phyloP scores from a whole-genome alignment of 2,113 vertebrate species.

The Felis chaus region DNA sequence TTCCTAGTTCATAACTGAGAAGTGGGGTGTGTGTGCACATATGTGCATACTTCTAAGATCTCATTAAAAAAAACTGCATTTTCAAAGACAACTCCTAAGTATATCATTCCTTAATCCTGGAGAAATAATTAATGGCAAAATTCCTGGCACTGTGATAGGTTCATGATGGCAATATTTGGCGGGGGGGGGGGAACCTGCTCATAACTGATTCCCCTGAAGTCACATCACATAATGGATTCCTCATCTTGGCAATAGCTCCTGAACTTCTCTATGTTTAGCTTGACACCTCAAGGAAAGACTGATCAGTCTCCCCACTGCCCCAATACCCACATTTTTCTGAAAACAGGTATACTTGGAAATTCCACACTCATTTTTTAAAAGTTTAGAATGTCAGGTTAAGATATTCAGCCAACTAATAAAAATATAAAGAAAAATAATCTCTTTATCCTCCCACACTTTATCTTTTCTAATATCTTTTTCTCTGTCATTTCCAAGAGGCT shows the following conservation, averaged over 20 bases:
- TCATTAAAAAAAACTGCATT: neutral
- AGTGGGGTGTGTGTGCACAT: neutral
- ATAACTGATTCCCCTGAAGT: neutral
- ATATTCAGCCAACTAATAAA: constrained; percentile 29
- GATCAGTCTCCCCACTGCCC: neutral
- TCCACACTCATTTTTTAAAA: neutral
- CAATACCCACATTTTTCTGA: neutral
- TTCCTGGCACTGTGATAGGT: neutral
- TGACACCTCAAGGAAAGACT: constrained; percentile 1
- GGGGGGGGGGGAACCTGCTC: neutral
- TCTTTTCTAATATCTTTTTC: neutral
- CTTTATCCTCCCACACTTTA: neutral
- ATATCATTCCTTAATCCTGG: neutral
- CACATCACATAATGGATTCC: neutral
- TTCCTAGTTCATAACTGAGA: neutral
- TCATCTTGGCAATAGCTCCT: neutral
- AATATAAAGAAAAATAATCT: neutral
- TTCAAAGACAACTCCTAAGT: neutral
- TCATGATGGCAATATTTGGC: neutral
- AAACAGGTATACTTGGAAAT: neutral
- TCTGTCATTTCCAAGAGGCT: neutral
- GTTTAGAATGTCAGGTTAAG: neutral
- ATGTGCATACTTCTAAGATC: neutral
- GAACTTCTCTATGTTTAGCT: neutral
- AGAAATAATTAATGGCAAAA: neutral